Conservation (phyloP, 2,113 vertebrate species). For the Istiophorus platypterus region DNA sequence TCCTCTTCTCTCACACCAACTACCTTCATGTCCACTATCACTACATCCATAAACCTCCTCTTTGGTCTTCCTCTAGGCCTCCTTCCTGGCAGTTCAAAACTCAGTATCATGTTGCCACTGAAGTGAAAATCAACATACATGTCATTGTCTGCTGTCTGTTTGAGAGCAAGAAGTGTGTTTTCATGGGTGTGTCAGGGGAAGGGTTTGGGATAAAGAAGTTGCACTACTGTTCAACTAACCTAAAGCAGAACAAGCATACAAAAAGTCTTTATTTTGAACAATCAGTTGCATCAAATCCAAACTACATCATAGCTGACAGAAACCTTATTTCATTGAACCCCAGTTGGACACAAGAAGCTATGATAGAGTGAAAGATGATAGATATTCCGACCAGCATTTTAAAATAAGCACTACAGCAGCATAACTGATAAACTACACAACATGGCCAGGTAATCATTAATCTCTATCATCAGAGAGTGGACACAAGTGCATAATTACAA, state of each 20-base stretch:
- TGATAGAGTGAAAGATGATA: background rate
- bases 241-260: background rate
- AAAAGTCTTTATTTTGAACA: background rate
- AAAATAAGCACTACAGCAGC: constrained; percentile 19
- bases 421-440: constrained; percentile 24
- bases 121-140: background rate
- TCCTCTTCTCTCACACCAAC: too few relatives aligned
- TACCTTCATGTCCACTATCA: too few relatives aligned
- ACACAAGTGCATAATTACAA: background rate
- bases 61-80: too few relatives aligned
- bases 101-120: too few relatives aligned
- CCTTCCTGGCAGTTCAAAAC: too few relatives aligned
- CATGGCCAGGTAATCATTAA: constrained; percentile 39
- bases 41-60: too few relatives aligned
- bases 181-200: constrained; percentile 28
- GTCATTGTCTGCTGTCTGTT: background rate
- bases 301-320: background rate
- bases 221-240: background rate
- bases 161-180: constrained; percentile 7
- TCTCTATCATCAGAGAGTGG: background rate
- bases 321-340: background rate
- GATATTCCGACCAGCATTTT: background rate
- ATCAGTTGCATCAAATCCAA: background rate
- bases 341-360: background rate
- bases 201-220: background rate